Evolutionary conservation across 2,888 invertebrate species (phyloP), one percentile per base, ranked within the genome.

Genomic region (Caenorhabditis afra): DNA sequence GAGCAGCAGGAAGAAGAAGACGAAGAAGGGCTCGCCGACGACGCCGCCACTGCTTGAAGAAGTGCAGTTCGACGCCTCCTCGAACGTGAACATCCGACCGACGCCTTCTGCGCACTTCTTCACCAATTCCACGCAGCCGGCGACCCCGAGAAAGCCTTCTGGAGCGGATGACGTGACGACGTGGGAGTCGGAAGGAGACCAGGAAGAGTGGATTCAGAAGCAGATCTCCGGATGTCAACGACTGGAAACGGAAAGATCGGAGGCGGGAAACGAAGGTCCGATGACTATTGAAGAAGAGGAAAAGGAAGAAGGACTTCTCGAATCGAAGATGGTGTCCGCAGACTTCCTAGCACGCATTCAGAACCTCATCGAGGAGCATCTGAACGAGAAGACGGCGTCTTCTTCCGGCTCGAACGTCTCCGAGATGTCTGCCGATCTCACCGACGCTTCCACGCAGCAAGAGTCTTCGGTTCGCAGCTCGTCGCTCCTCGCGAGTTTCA

Each of bases 61-160:
- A 39, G 71, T 61, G 11, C n/a, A 57, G 3, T 71, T 71, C 23
- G 61, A 52, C 41, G 71, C 62, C 2, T 35, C 53, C 1, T 57
- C 71, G 12, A 71, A 71, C 35, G 22, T 64, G 12, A 71, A 71
- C 41, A 23, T 55, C 39, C 20, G 49, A 41, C 71, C 71, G 71
- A 53, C 61, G 61, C 52, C 45, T 12, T 53, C 70, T 12, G 35
- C 62, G 4, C 59, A 50, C 11, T 14, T 61, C 16, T 7, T 4
- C 18, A 45, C 55, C 5, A 23, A 44, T 20, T 41, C 29, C 22
- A 45, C 61, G 12, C 61, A 47, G 23, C 10, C 22, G n/a, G 45
- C 66, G 35, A 29, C 66, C 35, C 23, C 50, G 22, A 53, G 70
- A 0, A 70, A 62, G 39, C 55, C 62, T 0, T 16, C 61, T 18